phyloP scores from a whole-genome alignment of 2,797 vertebrate species.

The Bucorvus abyssinicus region DNA sequence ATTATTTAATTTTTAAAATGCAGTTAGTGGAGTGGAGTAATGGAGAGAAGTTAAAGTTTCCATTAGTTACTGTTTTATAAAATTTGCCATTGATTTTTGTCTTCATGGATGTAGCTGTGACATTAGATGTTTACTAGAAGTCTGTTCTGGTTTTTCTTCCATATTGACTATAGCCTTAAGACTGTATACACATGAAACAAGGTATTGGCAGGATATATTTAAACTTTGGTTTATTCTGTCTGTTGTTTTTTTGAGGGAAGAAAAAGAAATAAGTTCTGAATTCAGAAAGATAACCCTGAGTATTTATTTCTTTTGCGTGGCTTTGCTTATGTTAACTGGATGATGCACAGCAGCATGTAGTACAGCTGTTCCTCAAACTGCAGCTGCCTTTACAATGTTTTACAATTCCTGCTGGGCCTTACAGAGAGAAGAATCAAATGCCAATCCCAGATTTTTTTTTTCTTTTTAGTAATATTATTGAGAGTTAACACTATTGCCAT shows the following conservation, averaged over 20 bases:
- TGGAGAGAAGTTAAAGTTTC: neutral
- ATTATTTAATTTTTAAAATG: neutral
- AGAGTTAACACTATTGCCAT: neutral
- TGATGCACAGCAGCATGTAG: neutral
- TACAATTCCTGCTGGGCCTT: neutral
- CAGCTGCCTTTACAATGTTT: neutral
- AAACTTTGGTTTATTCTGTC: neutral
- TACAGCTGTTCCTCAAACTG: neutral
- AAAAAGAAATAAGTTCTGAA: neutral
- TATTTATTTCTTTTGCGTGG: neutral
- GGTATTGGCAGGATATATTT: neutral
- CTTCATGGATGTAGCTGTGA: neutral
- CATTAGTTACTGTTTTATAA: neutral
- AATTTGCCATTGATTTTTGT: neutral
- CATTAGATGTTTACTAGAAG: neutral
- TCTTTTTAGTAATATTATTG: neutral
- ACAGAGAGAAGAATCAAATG: neutral
- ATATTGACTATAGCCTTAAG: neutral
- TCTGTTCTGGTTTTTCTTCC: neutral
- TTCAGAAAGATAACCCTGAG: neutral
- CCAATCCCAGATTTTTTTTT: neutral
- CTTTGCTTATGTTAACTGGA: neutral
- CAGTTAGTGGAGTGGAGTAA: neutral
- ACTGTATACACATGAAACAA: neutral
- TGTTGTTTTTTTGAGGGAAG: neutral